Percentiles rank a stretch among this genome's conserved stretches.
Conservation (phyloP, 2,797 vertebrate genomes). For the Mus minutoides region DNA sequence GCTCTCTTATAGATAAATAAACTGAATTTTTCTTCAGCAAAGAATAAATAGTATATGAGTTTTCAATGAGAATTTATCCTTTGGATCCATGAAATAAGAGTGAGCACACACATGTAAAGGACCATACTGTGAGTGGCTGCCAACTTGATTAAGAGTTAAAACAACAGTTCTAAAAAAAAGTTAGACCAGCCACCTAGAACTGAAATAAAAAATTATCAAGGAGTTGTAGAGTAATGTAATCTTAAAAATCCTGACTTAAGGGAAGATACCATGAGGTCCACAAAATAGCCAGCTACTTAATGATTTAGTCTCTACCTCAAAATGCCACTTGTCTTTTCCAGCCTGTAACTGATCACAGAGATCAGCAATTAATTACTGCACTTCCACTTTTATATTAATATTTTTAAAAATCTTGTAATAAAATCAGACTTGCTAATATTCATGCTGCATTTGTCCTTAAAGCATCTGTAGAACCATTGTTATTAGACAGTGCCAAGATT, state of each 20-base stretch:
- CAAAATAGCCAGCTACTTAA: neutral
- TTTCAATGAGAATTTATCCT: slow-evolving; percentile 60
- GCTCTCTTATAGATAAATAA: slow-evolving; percentile 19
- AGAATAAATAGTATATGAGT: slow-evolving; percentile 38
- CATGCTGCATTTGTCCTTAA: neutral
- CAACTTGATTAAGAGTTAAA: slow-evolving; percentile 51
- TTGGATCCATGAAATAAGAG: slow-evolving; percentile 37
- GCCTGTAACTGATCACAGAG: neutral
- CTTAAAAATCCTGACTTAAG: neutral
- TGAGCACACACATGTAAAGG: slow-evolving; percentile 16
- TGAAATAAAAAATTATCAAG: slow-evolving; percentile 63
- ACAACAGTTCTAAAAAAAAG: slow-evolving; percentile 1
- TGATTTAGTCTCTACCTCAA: neutral
- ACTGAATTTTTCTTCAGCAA: slow-evolving; percentile 49
- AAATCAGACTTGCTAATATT: neutral
- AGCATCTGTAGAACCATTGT: neutral
- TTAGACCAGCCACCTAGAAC: slow-evolving; percentile 1
- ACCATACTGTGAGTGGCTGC: neutral
- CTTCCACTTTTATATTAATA: slow-evolving; percentile 3
- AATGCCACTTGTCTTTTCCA: neutral
- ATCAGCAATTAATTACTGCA: neutral
- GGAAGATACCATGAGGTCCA: slow-evolving; percentile 8
- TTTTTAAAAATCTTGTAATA: neutral
- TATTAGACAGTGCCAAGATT: neutral
- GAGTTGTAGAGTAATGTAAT: slow-evolving; percentile 19